Percentiles rank a stretch among this genome's conserved stretches.
These are phyloP conservation scores for Lapara coniferarum DNA, from an alignment of 2,888 invertebrate genomes.

Conservation along the genomic window DNA sequence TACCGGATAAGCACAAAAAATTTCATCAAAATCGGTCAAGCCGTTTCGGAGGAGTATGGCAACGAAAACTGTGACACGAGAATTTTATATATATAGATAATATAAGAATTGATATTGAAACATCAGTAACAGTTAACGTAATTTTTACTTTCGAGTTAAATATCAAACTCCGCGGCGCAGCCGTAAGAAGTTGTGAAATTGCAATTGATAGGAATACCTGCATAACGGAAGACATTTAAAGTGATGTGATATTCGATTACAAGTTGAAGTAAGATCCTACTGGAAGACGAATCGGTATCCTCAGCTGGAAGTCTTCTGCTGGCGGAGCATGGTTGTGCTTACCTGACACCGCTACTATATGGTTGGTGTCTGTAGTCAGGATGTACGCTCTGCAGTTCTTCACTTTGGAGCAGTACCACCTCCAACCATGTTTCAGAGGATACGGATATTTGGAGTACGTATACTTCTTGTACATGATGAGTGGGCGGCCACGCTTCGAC, in stretches of 20 bases:
- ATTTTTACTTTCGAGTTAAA: too few relatives aligned
- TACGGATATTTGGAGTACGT: slow-evolving; percentile 65
- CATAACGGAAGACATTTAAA: not conserved
- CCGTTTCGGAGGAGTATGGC: too few relatives aligned
- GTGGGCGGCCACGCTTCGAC: slow-evolving; percentile 59
- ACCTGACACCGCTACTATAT: slow-evolving; percentile 48
- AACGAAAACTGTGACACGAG: too few relatives aligned
- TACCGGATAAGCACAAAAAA: too few relatives aligned
- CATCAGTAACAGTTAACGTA: too few relatives aligned
- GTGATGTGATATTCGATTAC: not conserved
- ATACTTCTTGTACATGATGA: slow-evolving; percentile 60
- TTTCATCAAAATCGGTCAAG: too few relatives aligned
- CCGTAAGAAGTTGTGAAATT: too few relatives aligned
- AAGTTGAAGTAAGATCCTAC: slow-evolving; percentile 3
- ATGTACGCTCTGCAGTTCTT: slow-evolving; percentile 64
- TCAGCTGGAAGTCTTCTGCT: slow-evolving; percentile 14
- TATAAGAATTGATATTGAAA: too few relatives aligned
- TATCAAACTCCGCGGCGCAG: too few relatives aligned
- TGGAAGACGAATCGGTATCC: slow-evolving; percentile 25
- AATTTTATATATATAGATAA: too few relatives aligned
- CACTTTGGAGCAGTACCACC: slow-evolving; percentile 70
- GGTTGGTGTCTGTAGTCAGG: slow-evolving; percentile 52
- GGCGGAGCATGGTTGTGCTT: slow-evolving; percentile 51
- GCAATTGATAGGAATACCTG: too few relatives aligned
- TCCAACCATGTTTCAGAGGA: slow-evolving; percentile 59